Evolutionary conservation across 2,113 vertebrate genomes (phyloP).

Genomic region (Bufo gargarizans): DNA sequence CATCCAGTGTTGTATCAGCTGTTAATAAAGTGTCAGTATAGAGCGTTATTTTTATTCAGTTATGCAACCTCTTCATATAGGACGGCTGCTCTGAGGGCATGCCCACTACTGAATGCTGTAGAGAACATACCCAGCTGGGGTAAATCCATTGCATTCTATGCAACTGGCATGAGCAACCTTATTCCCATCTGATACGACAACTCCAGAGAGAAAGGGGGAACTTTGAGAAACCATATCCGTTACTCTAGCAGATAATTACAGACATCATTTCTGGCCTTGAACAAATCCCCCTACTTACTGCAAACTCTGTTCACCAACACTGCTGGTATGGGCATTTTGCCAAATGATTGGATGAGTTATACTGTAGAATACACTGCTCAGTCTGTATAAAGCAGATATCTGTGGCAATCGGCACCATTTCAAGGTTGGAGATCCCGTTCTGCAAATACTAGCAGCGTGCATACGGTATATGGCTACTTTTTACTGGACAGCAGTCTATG

Average conservation of each 20-base stretch:
- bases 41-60: too few relatives aligned
- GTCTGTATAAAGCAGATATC: background rate
- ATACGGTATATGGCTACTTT: background rate
- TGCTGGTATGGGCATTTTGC: background rate
- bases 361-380: background rate
- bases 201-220: background rate
- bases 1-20: too few relatives aligned
- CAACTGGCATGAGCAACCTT: background rate
- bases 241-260: background rate
- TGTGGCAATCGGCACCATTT: background rate
- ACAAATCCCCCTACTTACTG: slow-evolving; percentile 12
- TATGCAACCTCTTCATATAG: too few relatives aligned
- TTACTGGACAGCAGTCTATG: background rate
- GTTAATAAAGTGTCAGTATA: too few relatives aligned
- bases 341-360: background rate
- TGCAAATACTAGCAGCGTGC: background rate
- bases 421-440: background rate
- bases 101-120: background rate
- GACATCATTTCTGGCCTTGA: slow-evolving; percentile 6
- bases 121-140: background rate
- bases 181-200: background rate
- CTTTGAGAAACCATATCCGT: background rate
- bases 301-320: background rate
- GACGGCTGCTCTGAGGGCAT: background rate
- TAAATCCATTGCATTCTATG: background rate